Percentiles rank a stretch among this genome's conserved stretches.
These are phyloP conservation scores for Scytalopus superciliaris DNA, from an alignment of 2,113 vertebrate genomes.

Conservation along the genomic window DNA sequence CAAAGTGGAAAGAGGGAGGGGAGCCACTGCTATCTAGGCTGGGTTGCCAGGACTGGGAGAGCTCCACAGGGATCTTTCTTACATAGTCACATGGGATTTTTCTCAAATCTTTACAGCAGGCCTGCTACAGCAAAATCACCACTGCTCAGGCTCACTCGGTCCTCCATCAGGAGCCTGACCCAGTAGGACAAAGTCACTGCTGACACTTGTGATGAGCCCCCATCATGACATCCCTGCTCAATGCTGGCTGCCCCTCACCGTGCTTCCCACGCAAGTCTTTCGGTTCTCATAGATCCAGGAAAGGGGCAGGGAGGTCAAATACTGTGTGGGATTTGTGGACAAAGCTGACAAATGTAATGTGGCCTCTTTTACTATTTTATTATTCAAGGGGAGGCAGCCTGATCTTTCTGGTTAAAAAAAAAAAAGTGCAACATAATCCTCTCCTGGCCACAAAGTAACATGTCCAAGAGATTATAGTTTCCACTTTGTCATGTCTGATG, in stretches of 20 bases:
- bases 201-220: not conserved
- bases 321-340: not conserved
- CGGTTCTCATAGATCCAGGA: not conserved
- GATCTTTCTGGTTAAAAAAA: not conserved
- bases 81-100: not conserved
- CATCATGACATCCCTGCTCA: not conserved
- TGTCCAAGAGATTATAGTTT: slow-evolving; percentile 32
- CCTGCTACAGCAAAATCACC: not conserved
- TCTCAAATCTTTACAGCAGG: not conserved
- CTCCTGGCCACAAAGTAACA: not conserved
- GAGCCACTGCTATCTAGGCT: not conserved
- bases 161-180: not conserved
- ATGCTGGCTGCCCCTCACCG: not conserved
- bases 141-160: rapidly evolving
- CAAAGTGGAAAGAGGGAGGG: not conserved
- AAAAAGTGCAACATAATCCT: not conserved
- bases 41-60: not conserved
- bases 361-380: not conserved
- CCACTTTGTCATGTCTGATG: slow-evolving; percentile 10
- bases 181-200: not conserved
- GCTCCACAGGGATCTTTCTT: not conserved
- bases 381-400: not conserved
- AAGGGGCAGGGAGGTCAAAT: not conserved
- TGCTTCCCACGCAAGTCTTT: rapidly evolving
- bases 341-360: not conserved